Base-by-base conservation (phyloP, 2,113 vertebrate genomes). In the Steatornis caripensis region DNA sequence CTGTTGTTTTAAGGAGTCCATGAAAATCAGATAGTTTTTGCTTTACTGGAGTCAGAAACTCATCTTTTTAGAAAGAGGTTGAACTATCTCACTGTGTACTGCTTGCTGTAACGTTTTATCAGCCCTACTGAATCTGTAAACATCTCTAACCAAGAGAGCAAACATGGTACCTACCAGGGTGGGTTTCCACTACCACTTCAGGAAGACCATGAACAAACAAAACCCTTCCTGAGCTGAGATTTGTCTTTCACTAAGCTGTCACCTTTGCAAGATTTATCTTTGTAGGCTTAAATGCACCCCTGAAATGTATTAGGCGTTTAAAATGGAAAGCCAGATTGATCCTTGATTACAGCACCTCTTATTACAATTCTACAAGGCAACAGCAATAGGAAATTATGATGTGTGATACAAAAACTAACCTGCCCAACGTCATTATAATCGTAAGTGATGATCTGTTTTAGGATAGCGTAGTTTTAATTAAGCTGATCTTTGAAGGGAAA, bases 391-490 rank as follows among this genome's bases (percentile, higher is more conserved):
- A 17, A 76, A 69, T 30, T 64, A 72, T 24, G 26, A 6, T 20
- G 37, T 55, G 57, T 24, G 55, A 79, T 24, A 78, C 83, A 76
- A 93, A 96, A 90, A 24, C 68, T 78, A 96, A 90, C 87, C 92
- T 87, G 70, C 37, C 70, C 45, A 79, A 21, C 89, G 90, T 87
- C 80, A 51, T 94, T 86, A 86, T 79, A 82, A 53, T 53, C 76
- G 71, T 82, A 75, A 89, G 79, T 9, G 26, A 86, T 57, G 45
- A 80, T 83, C 45, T 93, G 79, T 71, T 98, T 94, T 62, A 89
- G 79, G 83, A 92, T 70, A 87, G 83, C 15, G 55, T 51, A 68
- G 84, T 92, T 98, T 98, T 97, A 97, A 97, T 96, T 96, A 97
- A 94, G 90, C 70, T 45, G 70, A 66, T 84, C 34, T 95, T 94